Evolutionary conservation across 2,113 vertebrate species (phyloP).

Genomic region (Menidia beryllina): DNA sequence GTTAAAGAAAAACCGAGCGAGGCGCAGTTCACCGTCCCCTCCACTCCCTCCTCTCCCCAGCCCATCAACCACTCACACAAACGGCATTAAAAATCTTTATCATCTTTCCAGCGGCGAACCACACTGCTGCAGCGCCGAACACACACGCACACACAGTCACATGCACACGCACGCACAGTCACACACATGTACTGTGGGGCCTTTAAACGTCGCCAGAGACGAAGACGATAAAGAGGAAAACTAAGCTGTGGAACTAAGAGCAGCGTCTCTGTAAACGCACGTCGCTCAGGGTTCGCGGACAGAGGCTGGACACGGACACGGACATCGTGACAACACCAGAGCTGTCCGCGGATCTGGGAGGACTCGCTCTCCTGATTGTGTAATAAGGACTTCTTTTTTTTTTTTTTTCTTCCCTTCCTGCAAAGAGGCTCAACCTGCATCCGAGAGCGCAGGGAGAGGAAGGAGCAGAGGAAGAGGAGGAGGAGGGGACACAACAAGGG

Average conservation of each 20-base stretch:
- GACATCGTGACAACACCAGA: conserved; percentile 70
- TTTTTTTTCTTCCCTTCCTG: conserved; percentile 26
- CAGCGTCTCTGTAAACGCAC: conserved; percentile 25
- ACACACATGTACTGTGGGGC: conserved; percentile 18
- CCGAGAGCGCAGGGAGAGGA: conserved; percentile 46
- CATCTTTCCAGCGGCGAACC: conserved; percentile 69
- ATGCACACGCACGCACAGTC: background rate
- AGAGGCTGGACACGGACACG: conserved; percentile 38
- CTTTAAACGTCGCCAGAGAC: conserved; percentile 31
- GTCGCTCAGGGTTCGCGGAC: conserved; percentile 17
- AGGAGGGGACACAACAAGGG: conserved; percentile 52
- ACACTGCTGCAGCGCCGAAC: conserved; percentile 54
- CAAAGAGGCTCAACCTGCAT: conserved; percentile 63
- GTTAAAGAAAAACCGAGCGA: conserved; percentile 22
- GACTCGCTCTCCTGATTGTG: conserved; percentile 68
- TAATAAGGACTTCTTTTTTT: conserved; percentile 43
- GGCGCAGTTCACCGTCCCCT: conserved; percentile 20
- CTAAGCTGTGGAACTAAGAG: conserved; percentile 26
- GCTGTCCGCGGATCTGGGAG: conserved; percentile 62
- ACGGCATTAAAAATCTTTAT: conserved; percentile 74
- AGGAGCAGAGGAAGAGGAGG: conserved; percentile 42
- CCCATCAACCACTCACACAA: conserved; percentile 59
- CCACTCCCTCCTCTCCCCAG: conserved; percentile 49
- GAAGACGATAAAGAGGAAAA: conserved; percentile 14
- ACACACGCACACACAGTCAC: background rate